phyloP scores from a whole-genome alignment of 2,888 invertebrate genomes.

The Pollenia labialis region DNA sequence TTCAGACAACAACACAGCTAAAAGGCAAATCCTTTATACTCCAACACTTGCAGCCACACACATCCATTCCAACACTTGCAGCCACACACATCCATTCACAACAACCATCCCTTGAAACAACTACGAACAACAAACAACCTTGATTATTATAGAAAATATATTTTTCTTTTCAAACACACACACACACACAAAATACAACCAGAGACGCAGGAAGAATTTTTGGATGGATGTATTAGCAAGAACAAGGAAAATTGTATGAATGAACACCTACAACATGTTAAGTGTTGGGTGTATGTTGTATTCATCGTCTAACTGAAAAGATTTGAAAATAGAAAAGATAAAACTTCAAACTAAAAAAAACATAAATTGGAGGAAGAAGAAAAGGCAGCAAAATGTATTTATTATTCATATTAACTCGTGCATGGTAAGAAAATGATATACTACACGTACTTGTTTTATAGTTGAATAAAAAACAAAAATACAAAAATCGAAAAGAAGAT shows the following conservation, averaged over 20 bases:
- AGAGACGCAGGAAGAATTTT: neutral
- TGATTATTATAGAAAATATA: conserved; percentile 28
- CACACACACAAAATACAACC: neutral
- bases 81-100: neutral
- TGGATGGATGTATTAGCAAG: conserved; percentile 8
- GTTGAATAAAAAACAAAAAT: conserved; percentile 5
- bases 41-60: neutral
- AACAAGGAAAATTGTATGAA: neutral
- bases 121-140: conserved; percentile 38
- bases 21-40: conserved; percentile 40
- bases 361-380: neutral
- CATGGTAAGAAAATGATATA: conserved; percentile 64
- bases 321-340: conserved; percentile 35
- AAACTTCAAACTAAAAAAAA: conserved; percentile 36
- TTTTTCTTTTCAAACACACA: neutral
- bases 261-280: conserved; percentile 25
- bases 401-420: conserved; percentile 67
- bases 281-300: neutral
- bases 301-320: conserved; percentile 29
- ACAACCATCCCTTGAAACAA: conserved; percentile 22
- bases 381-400: conserved; percentile 48
- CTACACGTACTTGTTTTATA: conserved; percentile 12
- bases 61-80: conserved; percentile 14
- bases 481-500: conserved; percentile 25
- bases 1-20: conserved; percentile 31